These are phyloP conservation scores for Seriola aureovittata DNA, from an alignment of 2,113 vertebrate genomes.

Conservation along the genomic window DNA sequence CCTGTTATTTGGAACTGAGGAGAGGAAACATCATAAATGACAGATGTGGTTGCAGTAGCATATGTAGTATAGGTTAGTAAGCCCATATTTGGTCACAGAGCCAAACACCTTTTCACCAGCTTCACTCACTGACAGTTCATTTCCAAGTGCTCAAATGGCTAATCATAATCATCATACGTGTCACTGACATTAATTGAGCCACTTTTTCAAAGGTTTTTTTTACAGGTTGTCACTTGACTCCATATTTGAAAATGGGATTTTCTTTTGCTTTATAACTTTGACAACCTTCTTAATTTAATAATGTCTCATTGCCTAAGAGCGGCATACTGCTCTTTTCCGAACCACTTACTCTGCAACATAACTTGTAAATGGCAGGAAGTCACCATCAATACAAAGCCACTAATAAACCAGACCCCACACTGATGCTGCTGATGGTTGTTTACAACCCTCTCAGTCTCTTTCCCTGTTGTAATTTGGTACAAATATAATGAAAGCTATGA, in stretches of 20 bases:
- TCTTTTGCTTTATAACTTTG: conserved; percentile 10
- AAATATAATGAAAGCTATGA: conserved; percentile 19
- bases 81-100: background rate
- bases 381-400: conserved; percentile 22
- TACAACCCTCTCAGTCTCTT: background rate
- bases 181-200: background rate
- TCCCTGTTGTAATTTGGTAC: conserved; percentile 1
- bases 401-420: background rate
- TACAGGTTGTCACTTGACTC: conserved; percentile 1
- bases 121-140: background rate
- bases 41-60: background rate
- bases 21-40: conserved; percentile 1
- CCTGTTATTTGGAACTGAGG: conserved; percentile 20
- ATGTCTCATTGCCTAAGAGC: background rate
- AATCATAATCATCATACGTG: background rate
- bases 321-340: background rate
- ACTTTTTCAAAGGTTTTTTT: conserved; percentile 1
- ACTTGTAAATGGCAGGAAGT: conserved; percentile 35
- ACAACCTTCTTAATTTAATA: conserved; percentile 9
- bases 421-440: conserved; percentile 5
- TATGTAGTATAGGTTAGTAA: background rate
- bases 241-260: conserved; percentile 10
- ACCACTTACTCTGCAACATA: conserved; percentile 7
- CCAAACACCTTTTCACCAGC: background rate
- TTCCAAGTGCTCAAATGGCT: background rate